phyloP scores from a whole-genome alignment of 2,113 vertebrate genomes.

The Phalacrocorax brasilianus region DNA sequence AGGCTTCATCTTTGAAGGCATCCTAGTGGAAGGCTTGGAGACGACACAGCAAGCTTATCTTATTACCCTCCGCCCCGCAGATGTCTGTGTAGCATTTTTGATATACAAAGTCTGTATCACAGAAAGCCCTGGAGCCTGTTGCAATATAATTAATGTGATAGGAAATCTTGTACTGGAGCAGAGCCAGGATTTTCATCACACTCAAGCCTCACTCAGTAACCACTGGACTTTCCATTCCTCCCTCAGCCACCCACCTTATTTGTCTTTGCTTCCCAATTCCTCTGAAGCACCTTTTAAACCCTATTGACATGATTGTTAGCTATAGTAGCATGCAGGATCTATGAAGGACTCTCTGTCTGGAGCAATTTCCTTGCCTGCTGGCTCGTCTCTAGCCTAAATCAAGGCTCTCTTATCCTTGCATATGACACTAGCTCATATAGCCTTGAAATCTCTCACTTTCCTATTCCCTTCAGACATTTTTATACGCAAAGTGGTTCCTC shows the following conservation, averaged over 20 bases:
- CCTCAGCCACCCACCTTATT: conserved; percentile 50
- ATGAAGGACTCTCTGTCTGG: background rate
- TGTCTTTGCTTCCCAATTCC: conserved; percentile 44
- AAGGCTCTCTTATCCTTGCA: background rate
- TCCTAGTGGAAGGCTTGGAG: background rate
- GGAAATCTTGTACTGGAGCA: conserved; percentile 48
- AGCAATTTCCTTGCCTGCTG: conserved; percentile 17
- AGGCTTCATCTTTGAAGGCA: background rate
- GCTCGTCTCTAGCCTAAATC: background rate
- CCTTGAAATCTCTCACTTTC: background rate
- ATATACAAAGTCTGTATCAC: background rate
- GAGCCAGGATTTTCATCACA: conserved; percentile 62
- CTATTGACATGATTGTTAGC: conserved; percentile 33
- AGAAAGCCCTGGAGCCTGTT: conserved; percentile 13
- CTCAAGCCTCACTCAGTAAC: conserved; percentile 60
- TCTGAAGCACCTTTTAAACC: conserved; percentile 46
- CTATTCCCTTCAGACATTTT: background rate
- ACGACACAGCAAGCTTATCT: background rate
- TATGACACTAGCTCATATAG: conserved; percentile 3
- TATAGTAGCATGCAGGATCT: background rate
- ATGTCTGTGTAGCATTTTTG: background rate
- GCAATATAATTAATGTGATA: conserved; percentile 46
- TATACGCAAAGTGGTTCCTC: background rate
- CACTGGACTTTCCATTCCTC: conserved; percentile 49
- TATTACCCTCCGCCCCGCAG: background rate